Percentiles rank a stretch among this genome's conserved stretches.
Conservation (phyloP, 2,797 vertebrate genomes). For the Neostethus bicornis region DNA sequence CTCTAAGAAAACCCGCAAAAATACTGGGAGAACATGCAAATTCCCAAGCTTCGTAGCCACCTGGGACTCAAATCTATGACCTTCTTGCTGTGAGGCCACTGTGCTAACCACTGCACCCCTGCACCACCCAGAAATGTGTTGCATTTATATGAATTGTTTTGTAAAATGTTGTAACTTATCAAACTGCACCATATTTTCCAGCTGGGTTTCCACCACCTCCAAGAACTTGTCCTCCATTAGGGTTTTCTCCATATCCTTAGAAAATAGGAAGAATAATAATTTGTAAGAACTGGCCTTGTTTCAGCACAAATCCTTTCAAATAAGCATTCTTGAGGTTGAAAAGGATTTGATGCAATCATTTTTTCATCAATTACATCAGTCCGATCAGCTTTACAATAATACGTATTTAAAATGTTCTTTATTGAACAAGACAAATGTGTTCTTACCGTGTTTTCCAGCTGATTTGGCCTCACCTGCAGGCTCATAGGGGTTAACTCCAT, state of each 20-base stretch:
- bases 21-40: no score
- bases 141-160: no score
- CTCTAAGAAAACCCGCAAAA: no score
- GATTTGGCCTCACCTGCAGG: slow-evolving; percentile 49
- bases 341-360: background rate
- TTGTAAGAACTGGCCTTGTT: background rate
- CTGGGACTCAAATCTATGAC: no score
- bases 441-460: slow-evolving; percentile 64
- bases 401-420: no score
- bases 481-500: slow-evolving; percentile 46
- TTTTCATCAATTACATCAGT: slow-evolving; percentile 5
- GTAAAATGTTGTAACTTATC: background rate
- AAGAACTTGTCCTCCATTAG: slow-evolving; percentile 46
- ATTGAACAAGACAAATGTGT: background rate
- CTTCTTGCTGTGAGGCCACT: no score
- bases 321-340: no score
- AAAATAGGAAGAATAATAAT: background rate
- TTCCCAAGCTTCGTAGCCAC: no score
- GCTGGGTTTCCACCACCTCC: slow-evolving; percentile 48
- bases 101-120: no score
- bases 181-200: slow-evolving; percentile 55
- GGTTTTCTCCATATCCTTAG: slow-evolving; percentile 54
- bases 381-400: no score
- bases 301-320: background rate
- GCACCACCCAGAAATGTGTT: no score